These are phyloP conservation scores for Morinoia aosen DNA, from an alignment of 2,888 invertebrate genomes.

Conservation along the genomic window DNA sequence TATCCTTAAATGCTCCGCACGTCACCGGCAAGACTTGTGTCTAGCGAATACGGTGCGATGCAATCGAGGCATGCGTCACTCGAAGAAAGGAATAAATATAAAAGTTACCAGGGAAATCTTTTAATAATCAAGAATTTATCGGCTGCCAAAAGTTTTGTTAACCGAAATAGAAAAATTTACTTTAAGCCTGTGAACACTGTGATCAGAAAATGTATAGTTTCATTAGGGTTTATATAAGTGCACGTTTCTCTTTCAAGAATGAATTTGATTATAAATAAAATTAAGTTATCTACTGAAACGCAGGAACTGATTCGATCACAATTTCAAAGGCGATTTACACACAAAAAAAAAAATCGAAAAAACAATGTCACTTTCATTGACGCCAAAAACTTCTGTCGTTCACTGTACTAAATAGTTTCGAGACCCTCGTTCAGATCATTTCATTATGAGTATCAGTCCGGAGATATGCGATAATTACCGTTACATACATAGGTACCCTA, in stretches of 20 bases:
- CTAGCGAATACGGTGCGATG: too few species aligned
- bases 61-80: too few species aligned
- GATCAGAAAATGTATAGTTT: neutral
- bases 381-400: neutral
- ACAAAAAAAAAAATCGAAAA: neutral
- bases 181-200: neutral
- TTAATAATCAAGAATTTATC: neutral
- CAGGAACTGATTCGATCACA: neutral
- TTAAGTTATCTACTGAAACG: neutral
- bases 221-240: neutral
- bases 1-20: too few species aligned
- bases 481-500: neutral
- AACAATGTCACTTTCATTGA: neutral
- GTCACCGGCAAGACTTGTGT: too few species aligned
- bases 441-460: neutral
- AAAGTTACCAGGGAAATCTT: neutral
- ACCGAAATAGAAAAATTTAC: neutral
- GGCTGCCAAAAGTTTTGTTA: neutral
- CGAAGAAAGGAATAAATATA: neutral
- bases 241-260: neutral
- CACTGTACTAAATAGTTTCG: neutral
- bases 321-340: neutral
- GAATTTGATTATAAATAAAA: neutral
- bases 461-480: neutral
- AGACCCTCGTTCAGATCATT: neutral